Conservation (phyloP, 2,113 vertebrate genomes). For the Rhombomys opimus region DNA sequence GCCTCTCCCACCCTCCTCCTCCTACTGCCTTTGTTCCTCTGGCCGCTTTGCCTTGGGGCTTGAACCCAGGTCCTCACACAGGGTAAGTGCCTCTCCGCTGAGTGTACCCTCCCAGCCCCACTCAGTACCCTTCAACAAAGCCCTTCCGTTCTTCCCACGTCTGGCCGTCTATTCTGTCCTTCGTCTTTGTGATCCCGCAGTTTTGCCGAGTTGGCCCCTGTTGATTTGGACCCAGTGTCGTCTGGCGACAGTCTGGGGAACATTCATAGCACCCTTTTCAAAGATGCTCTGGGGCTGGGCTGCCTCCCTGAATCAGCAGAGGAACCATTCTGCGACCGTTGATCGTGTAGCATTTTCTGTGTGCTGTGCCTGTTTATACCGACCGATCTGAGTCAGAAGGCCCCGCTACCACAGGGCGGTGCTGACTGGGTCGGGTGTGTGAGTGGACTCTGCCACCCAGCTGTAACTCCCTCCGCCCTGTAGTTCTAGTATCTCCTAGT, state of each 20-base stretch:
- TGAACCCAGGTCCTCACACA: background rate
- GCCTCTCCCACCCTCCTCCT: background rate
- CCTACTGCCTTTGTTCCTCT: background rate
- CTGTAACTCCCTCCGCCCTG: background rate
- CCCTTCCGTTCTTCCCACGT: background rate
- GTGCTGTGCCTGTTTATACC: background rate
- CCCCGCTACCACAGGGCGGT: rapidly evolving
- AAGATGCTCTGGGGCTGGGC: background rate
- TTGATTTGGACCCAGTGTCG: background rate
- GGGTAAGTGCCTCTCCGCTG: background rate
- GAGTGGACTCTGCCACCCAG: background rate
- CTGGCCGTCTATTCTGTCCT: background rate
- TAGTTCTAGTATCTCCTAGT: background rate
- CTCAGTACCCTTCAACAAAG: background rate
- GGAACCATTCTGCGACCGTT: background rate
- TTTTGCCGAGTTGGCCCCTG: background rate
- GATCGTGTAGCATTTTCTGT: background rate
- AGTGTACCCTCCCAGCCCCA: background rate
- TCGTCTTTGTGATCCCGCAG: background rate
- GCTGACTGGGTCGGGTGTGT: background rate
- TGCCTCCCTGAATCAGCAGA: background rate
- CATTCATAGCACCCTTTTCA: background rate
- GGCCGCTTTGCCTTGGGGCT: background rate
- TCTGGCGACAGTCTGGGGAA: background rate
- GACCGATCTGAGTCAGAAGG: background rate